Evolutionary conservation across 2,113 vertebrate genomes (phyloP), one percentile per base, ranked within the genome.

Genomic region (Paratilapia polleni): DNA sequence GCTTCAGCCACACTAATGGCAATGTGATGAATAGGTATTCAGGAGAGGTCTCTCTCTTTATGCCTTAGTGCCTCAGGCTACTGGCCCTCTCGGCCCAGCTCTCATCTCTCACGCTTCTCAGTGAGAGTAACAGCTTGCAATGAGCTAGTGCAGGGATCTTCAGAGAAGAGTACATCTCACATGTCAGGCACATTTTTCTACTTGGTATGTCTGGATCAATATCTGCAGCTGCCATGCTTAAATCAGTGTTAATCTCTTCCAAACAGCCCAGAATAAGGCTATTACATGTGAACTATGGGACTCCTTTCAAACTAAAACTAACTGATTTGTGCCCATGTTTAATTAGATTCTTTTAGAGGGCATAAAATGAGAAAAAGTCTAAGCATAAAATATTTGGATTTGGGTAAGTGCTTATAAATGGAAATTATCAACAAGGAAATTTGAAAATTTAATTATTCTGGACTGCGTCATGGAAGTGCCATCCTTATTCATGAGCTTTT

Each of bases 21-120:
- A 82, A 86, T 82, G 79, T 90, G 91, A 93, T 93, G 93, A 95
- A 94, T 93, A 94, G 91, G 88, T 93, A 92, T 92, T 94, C 94
- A 92, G 86, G 56, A 87, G 88, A 84, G 85, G 83, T 93, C 90
- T 87, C 88, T 88, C 90, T 93, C 88, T 92, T 90, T 91, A 82
- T 82, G 90, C 78, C 86, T 66, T 75, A 77, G 77, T 70, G 92
- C 94, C 89, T 92, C 86, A 20, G 89, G 93, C 91, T 87, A 82
- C 76, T 56, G 75, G 88, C 78, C 84, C 88, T 92, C 93, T 91
- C 70, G 83, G 84, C 91, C 87, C 56, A 26, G 85, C 85, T 85
- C 88, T 89, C 92, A 84, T 87, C 92, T 89, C 78, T 85, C 84
- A 84, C 80, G 91, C 87, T 66, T 82, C 89, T 87, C 61, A 77